Percentiles rank a stretch among this genome's conserved stretches.
phyloP scores from a whole-genome alignment of 2,113 vertebrate species.

The Psittacus erithacus region DNA sequence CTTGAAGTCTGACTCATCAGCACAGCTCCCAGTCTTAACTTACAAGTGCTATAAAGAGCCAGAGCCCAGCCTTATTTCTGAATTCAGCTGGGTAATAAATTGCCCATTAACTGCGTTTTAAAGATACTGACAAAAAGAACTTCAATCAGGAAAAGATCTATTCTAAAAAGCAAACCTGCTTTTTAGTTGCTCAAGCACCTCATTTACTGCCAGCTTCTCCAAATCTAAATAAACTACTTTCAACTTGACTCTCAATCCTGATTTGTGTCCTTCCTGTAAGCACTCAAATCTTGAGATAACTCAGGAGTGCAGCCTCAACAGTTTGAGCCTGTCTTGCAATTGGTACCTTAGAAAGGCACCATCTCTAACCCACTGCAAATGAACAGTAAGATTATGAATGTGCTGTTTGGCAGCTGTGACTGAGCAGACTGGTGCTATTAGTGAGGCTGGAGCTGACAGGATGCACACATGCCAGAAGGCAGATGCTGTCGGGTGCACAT shows the following conservation, averaged over 20 bases:
- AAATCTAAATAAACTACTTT: neutral
- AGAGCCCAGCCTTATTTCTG: neutral
- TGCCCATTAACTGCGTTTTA: neutral
- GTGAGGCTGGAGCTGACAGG: conserved; percentile 20
- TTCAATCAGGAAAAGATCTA: neutral
- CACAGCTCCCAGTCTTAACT: neutral
- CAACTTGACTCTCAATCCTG: neutral
- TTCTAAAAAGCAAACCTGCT: neutral
- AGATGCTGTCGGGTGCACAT: neutral
- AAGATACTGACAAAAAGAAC: neutral
- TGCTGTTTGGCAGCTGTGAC: neutral
- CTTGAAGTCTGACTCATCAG: neutral
- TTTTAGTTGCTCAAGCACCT: neutral
- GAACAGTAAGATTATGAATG: neutral
- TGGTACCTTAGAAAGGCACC: neutral
- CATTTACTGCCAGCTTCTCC: neutral
- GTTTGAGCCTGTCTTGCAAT: neutral
- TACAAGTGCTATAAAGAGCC: neutral
- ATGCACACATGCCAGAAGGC: conserved; percentile 7
- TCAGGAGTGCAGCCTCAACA: neutral
- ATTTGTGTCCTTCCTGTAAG: neutral
- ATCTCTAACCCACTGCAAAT: fast-evolving
- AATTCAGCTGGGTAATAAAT: neutral
- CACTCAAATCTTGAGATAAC: neutral
- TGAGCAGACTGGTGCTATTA: neutral